Conservation (phyloP, 2,888 invertebrate genomes). For the Euplagia quadripunctaria region DNA sequence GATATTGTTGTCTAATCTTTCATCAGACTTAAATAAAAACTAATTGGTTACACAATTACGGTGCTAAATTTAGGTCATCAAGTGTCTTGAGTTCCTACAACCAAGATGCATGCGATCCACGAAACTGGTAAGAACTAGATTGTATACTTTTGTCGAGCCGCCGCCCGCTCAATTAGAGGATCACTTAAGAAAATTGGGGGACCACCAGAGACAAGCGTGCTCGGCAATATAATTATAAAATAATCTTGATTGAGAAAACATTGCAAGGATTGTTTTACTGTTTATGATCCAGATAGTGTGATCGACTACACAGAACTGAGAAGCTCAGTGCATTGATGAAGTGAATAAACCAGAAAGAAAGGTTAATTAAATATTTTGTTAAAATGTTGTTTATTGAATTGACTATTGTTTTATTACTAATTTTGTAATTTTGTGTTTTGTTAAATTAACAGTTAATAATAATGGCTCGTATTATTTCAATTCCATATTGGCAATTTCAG, state of each 20-base stretch:
- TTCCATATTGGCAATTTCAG: too few relatives aligned
- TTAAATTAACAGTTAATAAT: too few relatives aligned
- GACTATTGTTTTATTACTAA: too few relatives aligned
- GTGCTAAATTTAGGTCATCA: neutral
- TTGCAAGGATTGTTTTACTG: neutral
- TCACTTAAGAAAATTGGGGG: slow-evolving; percentile 8
- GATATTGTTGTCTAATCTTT: slow-evolving; percentile 1
- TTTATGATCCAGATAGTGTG: neutral
- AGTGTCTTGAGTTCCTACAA: neutral
- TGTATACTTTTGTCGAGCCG: slow-evolving; percentile 5
- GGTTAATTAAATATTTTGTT: too few relatives aligned
- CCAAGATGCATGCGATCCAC: neutral
- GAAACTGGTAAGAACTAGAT: slow-evolving; percentile 5
- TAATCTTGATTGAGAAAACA: neutral
- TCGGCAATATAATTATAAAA: neutral
- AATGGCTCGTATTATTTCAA: too few relatives aligned
- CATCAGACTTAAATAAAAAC: neutral
- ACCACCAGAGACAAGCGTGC: neutral
- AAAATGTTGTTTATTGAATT: too few relatives aligned
- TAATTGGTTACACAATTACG: neutral
- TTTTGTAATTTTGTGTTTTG: too few relatives aligned
- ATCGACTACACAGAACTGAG: too few relatives aligned
- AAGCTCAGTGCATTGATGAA: too few relatives aligned
- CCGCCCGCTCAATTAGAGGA: neutral
- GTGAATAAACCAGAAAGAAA: too few relatives aligned